Conservation (phyloP, 2,797 vertebrate species). For the Fratercula arctica region DNA sequence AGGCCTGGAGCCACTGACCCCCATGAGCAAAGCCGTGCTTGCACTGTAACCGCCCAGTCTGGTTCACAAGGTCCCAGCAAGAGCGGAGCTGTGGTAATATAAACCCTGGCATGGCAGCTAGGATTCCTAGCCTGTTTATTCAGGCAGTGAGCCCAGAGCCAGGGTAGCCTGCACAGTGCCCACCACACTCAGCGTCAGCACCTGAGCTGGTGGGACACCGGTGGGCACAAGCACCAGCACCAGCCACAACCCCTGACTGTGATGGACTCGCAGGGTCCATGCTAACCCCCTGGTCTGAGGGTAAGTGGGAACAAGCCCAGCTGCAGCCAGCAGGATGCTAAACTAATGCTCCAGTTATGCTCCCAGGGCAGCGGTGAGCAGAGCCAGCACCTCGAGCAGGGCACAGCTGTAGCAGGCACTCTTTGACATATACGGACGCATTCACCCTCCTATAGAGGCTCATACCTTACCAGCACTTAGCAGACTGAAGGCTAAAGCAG, state of each 20-base stretch:
- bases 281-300: background rate
- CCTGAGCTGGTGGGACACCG: background rate
- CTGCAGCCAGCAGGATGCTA: background rate
- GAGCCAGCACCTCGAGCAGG: background rate
- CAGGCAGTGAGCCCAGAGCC: background rate
- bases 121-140: background rate
- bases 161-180: background rate
- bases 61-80: background rate
- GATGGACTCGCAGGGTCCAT: rapidly evolving
- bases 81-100: rapidly evolving
- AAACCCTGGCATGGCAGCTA: background rate
- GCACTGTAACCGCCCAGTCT: background rate
- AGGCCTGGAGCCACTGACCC: background rate
- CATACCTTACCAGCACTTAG: background rate
- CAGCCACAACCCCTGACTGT: background rate
- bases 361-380: background rate
- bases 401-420: background rate
- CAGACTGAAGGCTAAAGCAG: background rate
- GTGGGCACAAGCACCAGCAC: background rate
- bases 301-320: background rate
- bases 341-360: background rate
- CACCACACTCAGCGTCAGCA: rapidly evolving
- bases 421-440: background rate
- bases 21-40: background rate
- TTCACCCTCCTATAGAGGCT: background rate